phyloP scores from a whole-genome alignment of 1,140 invertebrate genomes.

The Harpegnathos saltator region DNA sequence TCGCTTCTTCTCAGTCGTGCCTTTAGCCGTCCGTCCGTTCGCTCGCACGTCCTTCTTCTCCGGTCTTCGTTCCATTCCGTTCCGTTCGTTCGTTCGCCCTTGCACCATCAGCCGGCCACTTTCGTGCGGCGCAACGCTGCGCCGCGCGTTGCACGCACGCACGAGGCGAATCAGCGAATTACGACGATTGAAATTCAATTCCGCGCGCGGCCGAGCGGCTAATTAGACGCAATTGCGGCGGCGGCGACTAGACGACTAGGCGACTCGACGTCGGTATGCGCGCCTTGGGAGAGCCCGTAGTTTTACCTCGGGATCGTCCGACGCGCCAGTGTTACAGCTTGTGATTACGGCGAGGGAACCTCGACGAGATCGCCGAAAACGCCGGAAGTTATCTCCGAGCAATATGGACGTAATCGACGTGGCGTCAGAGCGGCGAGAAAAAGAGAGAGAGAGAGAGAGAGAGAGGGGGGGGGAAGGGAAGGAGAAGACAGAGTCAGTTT shows the following conservation, averaged over 20 bases:
- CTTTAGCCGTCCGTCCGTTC: background rate
- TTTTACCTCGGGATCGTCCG: slow-evolving; percentile 12
- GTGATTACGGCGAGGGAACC: slow-evolving; percentile 38
- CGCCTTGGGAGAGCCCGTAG: background rate
- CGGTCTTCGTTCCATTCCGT: background rate
- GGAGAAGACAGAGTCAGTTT: slow-evolving; percentile 27
- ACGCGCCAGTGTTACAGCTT: slow-evolving; percentile 64
- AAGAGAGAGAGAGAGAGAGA: too few relatives aligned
- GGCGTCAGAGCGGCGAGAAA: slow-evolving; percentile 53
- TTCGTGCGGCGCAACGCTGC: slow-evolving; percentile 10
- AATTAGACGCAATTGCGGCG: slow-evolving; percentile 80
- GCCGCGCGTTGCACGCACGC: slow-evolving; percentile 58
- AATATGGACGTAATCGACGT: slow-evolving; percentile 30
- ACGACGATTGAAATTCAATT: slow-evolving; percentile 84
- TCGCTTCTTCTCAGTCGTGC: slow-evolving; percentile 57
- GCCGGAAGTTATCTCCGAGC: slow-evolving; percentile 46
- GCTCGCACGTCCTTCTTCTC: too few relatives aligned
- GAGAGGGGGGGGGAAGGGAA: slow-evolving; percentile 44
- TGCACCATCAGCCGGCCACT: slow-evolving; percentile 25
- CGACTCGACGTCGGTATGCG: slow-evolving; percentile 14
- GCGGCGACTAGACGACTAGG: slow-evolving; percentile 54
- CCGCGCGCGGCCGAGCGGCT: slow-evolving; percentile 78
- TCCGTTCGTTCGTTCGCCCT: slow-evolving; percentile 24
- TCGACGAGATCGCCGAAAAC: slow-evolving; percentile 18
- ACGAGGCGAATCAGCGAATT: slow-evolving; percentile 80